phyloP scores from a whole-genome alignment of 2,888 invertebrate species.

The Idaea biselata region DNA sequence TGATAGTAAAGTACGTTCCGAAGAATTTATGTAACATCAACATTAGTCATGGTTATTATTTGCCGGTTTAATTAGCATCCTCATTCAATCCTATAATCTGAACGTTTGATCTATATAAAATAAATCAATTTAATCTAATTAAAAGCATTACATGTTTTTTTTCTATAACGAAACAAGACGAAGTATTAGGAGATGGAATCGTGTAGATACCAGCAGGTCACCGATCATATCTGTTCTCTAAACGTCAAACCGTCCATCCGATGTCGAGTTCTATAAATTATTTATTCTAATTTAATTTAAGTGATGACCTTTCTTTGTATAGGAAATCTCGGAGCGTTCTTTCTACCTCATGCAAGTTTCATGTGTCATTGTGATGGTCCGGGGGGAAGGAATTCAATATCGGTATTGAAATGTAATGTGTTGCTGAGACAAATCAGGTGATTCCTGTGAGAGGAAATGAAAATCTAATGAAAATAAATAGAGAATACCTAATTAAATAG shows the following conservation, averaged over 20 bases:
- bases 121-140: conserved; percentile 81
- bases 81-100: conserved; percentile 57
- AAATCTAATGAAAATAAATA: background rate
- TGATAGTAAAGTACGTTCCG: conserved; percentile 13
- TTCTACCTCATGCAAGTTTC: conserved; percentile 61
- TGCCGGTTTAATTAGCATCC: conserved; percentile 72
- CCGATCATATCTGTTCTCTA: conserved; percentile 69
- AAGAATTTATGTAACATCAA: conserved; percentile 28
- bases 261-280: conserved; percentile 74
- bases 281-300: conserved; percentile 79
- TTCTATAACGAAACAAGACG: conserved; percentile 73
- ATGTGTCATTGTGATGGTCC: conserved; percentile 55
- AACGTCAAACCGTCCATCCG: conserved; percentile 75
- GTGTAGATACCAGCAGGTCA: conserved; percentile 75
- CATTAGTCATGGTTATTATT: conserved; percentile 62
- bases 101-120: conserved; percentile 64
- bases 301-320: conserved; percentile 72
- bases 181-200: conserved; percentile 74
- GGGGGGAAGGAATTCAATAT: conserved; percentile 30
- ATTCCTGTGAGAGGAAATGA: background rate
- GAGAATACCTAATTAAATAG: too few species aligned
- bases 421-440: background rate
- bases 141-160: conserved; percentile 79
- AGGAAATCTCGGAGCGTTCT: conserved; percentile 47
- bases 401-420: background rate